Percentiles rank a stretch among this genome's conserved stretches.
These are phyloP conservation scores for Drosophila koepferae DNA, from an alignment of 2,888 invertebrate genomes.

Conservation along the genomic window DNA sequence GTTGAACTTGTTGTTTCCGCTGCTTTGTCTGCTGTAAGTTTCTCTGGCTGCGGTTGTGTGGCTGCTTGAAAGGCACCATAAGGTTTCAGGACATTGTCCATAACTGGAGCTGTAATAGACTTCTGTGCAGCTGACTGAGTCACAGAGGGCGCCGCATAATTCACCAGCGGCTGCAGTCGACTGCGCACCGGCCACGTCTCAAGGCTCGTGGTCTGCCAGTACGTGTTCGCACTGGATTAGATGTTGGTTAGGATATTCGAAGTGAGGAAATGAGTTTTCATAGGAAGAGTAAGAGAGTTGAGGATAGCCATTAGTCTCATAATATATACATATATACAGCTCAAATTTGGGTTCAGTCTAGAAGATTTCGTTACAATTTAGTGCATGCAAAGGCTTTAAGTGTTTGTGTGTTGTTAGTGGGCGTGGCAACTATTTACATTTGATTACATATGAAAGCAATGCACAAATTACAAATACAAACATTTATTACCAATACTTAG, in stretches of 20 bases:
- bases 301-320: conserved; percentile 63
- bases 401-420: conserved; percentile 27
- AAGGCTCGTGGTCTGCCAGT: conserved; percentile 80
- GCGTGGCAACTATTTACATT: conserved; percentile 38
- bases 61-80: conserved; percentile 36
- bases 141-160: conserved; percentile 26
- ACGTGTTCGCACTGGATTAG: conserved; percentile 49
- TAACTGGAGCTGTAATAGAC: conserved; percentile 1
- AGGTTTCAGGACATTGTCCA: conserved; percentile 14
- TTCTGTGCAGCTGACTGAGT: conserved; percentile 17
- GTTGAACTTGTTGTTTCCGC: conserved; percentile 4
- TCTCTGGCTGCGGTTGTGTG: conserved; percentile 30
- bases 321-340: conserved; percentile 51
- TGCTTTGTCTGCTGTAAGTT: conserved; percentile 20
- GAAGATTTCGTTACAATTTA: conserved; percentile 3
- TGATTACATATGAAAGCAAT: conserved; percentile 53
- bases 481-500: conserved; percentile 72
- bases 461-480: conserved; percentile 64
- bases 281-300: conserved; percentile 55
- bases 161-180: conserved; percentile 32
- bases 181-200: conserved; percentile 78
- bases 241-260: conserved; percentile 33
- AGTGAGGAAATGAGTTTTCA: conserved; percentile 34
- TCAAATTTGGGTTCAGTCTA: conserved; percentile 11
- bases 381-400: conserved; percentile 25